Evolutionary conservation across 2,797 vertebrate genomes (phyloP).

Genomic region (Apogon talboti): DNA sequence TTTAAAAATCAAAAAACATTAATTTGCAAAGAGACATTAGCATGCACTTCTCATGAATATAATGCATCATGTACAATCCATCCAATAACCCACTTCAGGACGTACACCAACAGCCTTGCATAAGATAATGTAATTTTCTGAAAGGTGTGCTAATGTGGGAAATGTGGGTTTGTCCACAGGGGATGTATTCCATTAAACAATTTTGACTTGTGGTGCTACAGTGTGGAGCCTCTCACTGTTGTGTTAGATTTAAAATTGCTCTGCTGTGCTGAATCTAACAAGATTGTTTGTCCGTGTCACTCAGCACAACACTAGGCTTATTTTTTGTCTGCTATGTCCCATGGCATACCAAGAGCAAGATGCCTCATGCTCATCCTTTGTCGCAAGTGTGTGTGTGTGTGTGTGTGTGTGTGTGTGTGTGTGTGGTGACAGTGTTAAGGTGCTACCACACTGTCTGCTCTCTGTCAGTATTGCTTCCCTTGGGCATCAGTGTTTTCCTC

Average conservation of each 20-base stretch:
- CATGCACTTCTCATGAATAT: no score
- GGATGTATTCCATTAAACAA: constrained; percentile 49
- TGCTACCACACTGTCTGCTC: constrained; percentile 75
- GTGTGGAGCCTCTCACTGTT: constrained; percentile 35
- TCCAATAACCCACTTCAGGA: no score
- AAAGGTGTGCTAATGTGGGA: constrained; percentile 14
- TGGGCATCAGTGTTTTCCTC: constrained; percentile 77
- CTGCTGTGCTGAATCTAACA: constrained; percentile 42
- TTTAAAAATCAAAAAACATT: neutral
- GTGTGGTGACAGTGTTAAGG: constrained; percentile 66
- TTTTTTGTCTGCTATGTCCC: constrained; percentile 53
- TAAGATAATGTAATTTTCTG: constrained; percentile 16
- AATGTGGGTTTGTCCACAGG: constrained; percentile 23
- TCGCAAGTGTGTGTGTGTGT: constrained; percentile 39
- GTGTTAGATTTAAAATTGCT: constrained; percentile 50
- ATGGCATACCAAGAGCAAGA: constrained; percentile 46
- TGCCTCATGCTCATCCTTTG: constrained; percentile 53
- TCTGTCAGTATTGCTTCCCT: constrained; percentile 70
- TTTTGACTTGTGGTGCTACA: constrained; percentile 34
- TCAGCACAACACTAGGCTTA: constrained; percentile 60
- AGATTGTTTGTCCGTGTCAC: constrained; percentile 60
- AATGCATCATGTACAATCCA: no score
- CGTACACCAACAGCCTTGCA: neutral
- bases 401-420: constrained; percentile 27
- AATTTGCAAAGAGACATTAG: no score